Evolutionary conservation across 2,113 vertebrate species (phyloP), one percentile per base, ranked within the genome.

Genomic region (Girardinichthys multiradiatus): DNA sequence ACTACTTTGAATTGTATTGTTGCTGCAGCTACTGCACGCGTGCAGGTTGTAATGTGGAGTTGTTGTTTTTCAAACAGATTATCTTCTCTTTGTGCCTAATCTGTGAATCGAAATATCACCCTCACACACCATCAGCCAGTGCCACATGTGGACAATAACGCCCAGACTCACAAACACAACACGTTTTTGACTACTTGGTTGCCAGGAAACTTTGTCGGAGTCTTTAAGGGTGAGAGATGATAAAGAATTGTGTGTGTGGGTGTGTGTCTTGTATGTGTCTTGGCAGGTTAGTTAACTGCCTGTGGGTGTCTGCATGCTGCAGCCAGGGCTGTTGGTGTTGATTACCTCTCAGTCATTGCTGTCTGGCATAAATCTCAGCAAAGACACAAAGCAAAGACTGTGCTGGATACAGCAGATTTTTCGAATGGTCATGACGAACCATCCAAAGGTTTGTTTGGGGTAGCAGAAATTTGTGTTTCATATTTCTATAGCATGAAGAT

Each of bases 141-240:
- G 69, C 67, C 48, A 24, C 54, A 74, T 77, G 33, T 70, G 75
- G 35, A 72, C 79, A 59, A 74, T 72, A 73, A 51, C 35, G 73
- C 64, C 57, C 76, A 83, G 74, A 84, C 86, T 70, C 79, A 74
- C 85, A 91, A 90, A 92, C 85, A 85, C 83, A 83, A 85, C 77
- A 83, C 74, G n/a, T 86, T 88, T 91, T 89, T 89, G 80, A 75
- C 67, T 67, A 71, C 70, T 74, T 77, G 80, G 93, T 94, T 95
- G 93, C 94, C 87, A 84, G 92, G 93, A 92, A 89, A 94, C 93
- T 88, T 91, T 39, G 81, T 76, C 77, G 0, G 68, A 83, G 81
- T 85, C 89, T 92, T 94, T 89, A 83, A 89, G 82, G 85, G 89
- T 88, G 77, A 80, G 65, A 75, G 71, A 76, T 89, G 86, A 88